Base-by-base conservation (phyloP, 2,113 vertebrate species). In the Neomonachus schauinslandi region DNA sequence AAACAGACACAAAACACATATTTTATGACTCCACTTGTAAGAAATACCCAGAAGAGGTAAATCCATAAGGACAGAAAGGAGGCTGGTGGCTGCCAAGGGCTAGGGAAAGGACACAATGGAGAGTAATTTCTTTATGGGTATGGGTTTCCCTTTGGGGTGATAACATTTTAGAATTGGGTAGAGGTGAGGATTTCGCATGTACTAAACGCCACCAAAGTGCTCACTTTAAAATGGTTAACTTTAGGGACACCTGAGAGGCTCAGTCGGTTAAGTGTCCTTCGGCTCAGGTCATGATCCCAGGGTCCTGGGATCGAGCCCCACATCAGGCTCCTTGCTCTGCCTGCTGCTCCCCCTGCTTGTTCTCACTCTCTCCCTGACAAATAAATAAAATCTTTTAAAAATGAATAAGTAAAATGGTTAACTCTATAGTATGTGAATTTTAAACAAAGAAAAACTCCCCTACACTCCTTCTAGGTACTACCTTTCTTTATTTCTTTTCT, bases 211-310 rank as follows among this genome's bases (percentile, higher is more conserved):
- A 95, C 31, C 61, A n/a, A 83, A 81, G 4, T 80, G 21, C 31
- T 80, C 53, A 74, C 42, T 85, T 96, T 82, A 80, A 91, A 96
- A 94, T 33, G 10, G 33, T 63, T 93, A 96, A 84, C 71, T 65
- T 94, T 65, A 72, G 33, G 3, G 16, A 69, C 33, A 19, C 33
- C 33, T 36, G 67, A 33, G 18, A 36, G 9, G 67, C 18, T 69
- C 33, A 69, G 33, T 67, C 4, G 4, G 33, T 69, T 69, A 36
- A 69, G 8, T 9, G 4, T n/a, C 67, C 67, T 69, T 36, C 19
- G 19, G 67, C 33, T 36, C 33, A 69, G 33, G 33, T n/a, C 67
- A 36, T 36, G 67, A 69, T 19, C 16, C 67, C 67, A 69, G n/a
- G 16, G 65, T 69, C 8, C 67, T 36, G 8, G 67, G 16, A 69